These are phyloP conservation scores for Melanargia galathea DNA, from an alignment of 2,888 invertebrate species.

Conservation along the genomic window DNA sequence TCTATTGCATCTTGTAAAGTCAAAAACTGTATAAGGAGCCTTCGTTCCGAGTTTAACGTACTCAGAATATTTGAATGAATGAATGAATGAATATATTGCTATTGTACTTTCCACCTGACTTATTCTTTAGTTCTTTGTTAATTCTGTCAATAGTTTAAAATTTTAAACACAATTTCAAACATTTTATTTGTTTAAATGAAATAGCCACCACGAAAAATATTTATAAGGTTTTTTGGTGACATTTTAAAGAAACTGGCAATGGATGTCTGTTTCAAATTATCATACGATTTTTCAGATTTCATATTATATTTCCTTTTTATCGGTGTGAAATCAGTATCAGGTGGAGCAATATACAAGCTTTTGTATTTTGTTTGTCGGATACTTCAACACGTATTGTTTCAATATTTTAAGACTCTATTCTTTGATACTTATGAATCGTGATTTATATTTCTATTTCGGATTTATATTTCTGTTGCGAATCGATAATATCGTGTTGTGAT, in stretches of 20 bases:
- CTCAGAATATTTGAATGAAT: too few species aligned
- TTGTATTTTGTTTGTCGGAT: constrained; percentile 34
- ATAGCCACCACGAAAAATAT: too few species aligned
- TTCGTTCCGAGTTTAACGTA: too few species aligned
- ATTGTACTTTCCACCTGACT: too few species aligned
- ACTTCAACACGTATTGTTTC: constrained; percentile 64
- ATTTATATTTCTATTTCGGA: constrained; percentile 58
- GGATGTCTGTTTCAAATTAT: constrained; percentile 63
- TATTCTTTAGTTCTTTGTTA: too few species aligned
- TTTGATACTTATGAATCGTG: constrained; percentile 30
- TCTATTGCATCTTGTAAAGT: constrained; percentile 26
- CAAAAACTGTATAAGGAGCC: constrained; percentile 14
- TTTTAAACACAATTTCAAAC: too few species aligned
- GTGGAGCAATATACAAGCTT: constrained; percentile 48
- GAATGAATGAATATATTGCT: too few species aligned
- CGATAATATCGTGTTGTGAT: constrained; percentile 37
- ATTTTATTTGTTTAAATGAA: too few species aligned
- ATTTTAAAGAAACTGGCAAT: constrained; percentile 62
- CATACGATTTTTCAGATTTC: constrained; percentile 52
- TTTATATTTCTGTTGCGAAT: constrained; percentile 48
- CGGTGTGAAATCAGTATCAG: constrained; percentile 50
- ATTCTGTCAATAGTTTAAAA: too few species aligned
- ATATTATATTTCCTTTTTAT: constrained; percentile 49
- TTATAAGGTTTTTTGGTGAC: constrained; percentile 15
- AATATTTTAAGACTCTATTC: constrained; percentile 35